These are phyloP conservation scores for Poeciliopsis prolifica DNA, from an alignment of 2,113 vertebrate genomes.

Conservation along the genomic window DNA sequence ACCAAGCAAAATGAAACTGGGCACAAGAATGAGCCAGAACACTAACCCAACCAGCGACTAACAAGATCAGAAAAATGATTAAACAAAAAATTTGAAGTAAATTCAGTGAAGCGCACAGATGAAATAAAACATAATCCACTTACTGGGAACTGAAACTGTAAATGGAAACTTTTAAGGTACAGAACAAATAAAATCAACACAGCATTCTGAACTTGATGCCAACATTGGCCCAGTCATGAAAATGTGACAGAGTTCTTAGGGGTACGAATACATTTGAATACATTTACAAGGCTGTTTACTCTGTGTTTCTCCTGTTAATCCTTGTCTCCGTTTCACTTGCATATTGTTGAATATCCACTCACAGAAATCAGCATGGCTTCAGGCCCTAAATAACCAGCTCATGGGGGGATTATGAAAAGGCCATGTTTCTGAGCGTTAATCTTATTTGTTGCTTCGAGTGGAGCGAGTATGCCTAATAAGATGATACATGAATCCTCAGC, in stretches of 20 bases:
- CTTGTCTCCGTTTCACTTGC: slow-evolving; percentile 3
- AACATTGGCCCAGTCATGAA: too few relatives aligned
- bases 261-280: not conserved
- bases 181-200: too few relatives aligned
- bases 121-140: not conserved
- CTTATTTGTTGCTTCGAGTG: slow-evolving; percentile 53
- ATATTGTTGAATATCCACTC: slow-evolving; percentile 19
- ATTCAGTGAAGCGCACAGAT: not conserved
- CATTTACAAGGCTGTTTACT: not conserved
- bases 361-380: slow-evolving; percentile 22
- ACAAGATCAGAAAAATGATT: not conserved
- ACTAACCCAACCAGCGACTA: not conserved
- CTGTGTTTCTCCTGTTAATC: not conserved
- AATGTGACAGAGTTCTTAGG: not conserved
- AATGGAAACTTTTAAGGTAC: too few relatives aligned
- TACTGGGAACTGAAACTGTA: too few relatives aligned
- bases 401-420: slow-evolving; percentile 40
- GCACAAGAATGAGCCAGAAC: not conserved
- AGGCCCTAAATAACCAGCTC: slow-evolving; percentile 40
- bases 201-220: too few relatives aligned
- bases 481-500: slow-evolving; percentile 45
- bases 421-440: slow-evolving; percentile 45
- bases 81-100: not conserved
- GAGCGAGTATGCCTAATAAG: slow-evolving; percentile 41
- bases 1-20: not conserved